Base-by-base conservation (phyloP, 2,113 vertebrate genomes). In the Ailuropoda melanoleuca region DNA sequence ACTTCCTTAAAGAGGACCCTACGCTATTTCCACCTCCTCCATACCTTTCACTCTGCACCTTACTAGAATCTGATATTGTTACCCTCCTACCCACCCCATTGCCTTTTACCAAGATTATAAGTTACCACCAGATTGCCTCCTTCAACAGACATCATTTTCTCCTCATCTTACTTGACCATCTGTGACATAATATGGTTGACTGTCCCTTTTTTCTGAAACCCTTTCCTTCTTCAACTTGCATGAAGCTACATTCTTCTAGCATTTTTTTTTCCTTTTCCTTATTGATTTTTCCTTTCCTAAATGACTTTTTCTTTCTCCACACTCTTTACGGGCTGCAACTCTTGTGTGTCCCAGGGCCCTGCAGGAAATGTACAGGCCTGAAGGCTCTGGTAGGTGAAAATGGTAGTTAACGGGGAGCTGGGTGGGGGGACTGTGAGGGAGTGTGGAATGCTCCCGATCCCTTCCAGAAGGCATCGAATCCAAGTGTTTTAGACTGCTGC, bases 151-250 rank as follows among this genome's bases (percentile, higher is more conserved):
- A 18, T 13, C 31, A 2, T 62, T 86, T 78, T 93, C 46, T 39
- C 80, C 55, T 96, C 84, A 77, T 94, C 56, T 77, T 85, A 68
- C 83, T 89, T 37, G 37, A 58, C 55, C 72, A 95, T 88, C 58
- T 95, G 39, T 92, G 37, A 34, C 29, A 29, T 75, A 64, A 70
- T 56, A 26, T 39, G 9, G 11, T 3, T 81, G 14, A 43, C 17
- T 60, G 8, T 72, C 64, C 6, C 24, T 34, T n/a, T 95, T 70
- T 68, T 56, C 68, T 12, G 55, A 80, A 83, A 68, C 34, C 66
- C 46, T 24, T 34, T 75, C 39, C 26, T 91, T 81, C 53, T 87
- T 82, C 10, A 60, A 60, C 18, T 81, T 91, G 46, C 31, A 74
- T n/a, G 10, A 86, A 75, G 56, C 17, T 56, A 85, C 8, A 37